phyloP scores from a whole-genome alignment of 2,888 invertebrate species.

The Hetaerina titia region DNA sequence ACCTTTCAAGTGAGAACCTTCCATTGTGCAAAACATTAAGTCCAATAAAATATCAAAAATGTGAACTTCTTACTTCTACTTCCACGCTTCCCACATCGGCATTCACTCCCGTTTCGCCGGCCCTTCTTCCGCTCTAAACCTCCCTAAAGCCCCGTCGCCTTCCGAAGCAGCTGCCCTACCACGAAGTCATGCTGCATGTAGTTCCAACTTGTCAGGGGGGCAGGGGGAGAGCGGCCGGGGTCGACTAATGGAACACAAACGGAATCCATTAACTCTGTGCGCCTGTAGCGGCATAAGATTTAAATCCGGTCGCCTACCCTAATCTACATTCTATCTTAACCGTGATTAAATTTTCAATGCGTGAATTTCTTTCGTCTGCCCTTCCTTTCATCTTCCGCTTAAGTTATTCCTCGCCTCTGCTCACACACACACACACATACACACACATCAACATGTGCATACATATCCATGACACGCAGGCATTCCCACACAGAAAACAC shows the following conservation, averaged over 20 bases:
- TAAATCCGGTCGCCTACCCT: neutral
- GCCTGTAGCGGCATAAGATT: conserved; percentile 24
- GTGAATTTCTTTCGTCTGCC: neutral
- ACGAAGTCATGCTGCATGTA: neutral
- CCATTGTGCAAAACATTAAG: neutral
- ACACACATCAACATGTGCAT: too few relatives aligned
- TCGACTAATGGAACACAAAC: conserved; percentile 43
- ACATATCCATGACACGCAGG: too few relatives aligned
- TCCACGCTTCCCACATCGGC: neutral
- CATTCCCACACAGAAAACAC: neutral
- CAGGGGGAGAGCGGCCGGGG: neutral
- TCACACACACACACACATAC: neutral
- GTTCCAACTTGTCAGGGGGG: neutral
- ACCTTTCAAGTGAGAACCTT: neutral
- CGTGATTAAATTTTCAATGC: neutral
- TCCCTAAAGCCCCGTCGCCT: neutral
- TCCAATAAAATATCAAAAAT: neutral
- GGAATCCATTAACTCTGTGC: conserved; percentile 41
- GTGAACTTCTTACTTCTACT: neutral
- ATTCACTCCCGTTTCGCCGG: neutral
- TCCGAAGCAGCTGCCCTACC: neutral
- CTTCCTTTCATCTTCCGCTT: neutral
- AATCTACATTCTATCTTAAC: neutral
- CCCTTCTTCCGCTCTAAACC: neutral
- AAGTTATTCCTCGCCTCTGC: neutral